These are phyloP conservation scores for Chelon labrosus DNA, from an alignment of 2,797 vertebrate species.

Conservation along the genomic window DNA sequence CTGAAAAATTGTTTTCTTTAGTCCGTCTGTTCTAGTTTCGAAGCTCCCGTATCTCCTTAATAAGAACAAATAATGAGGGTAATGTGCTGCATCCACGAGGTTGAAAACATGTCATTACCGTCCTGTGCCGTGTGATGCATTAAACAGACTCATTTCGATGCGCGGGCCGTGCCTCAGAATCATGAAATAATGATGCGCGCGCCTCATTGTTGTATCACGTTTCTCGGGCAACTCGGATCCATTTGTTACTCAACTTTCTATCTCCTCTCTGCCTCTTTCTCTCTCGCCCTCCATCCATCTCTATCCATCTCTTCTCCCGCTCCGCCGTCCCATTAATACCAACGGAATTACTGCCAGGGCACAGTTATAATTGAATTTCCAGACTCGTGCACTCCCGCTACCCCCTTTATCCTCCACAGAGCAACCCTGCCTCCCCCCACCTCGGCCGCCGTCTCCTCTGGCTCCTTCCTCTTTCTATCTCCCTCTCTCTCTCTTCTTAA, in stretches of 20 bases:
- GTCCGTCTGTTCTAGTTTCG: no score
- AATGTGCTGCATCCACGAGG: slow-evolving; percentile 16
- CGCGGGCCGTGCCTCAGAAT: slow-evolving; percentile 11
- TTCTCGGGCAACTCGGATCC: slow-evolving; percentile 28
- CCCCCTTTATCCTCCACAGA: slow-evolving; percentile 47
- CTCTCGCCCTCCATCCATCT: slow-evolving; percentile 58
- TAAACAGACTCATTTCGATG: neutral
- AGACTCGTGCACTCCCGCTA: slow-evolving; percentile 53
- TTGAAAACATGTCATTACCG: slow-evolving; percentile 22
- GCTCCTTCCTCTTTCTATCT: slow-evolving; percentile 59
- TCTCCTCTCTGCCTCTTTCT: slow-evolving; percentile 38
- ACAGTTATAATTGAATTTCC: slow-evolving; percentile 84
- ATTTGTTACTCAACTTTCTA: slow-evolving; percentile 53
- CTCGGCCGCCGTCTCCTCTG: slow-evolving; percentile 44
- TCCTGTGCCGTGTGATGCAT: slow-evolving; percentile 2
- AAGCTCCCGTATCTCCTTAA: no score
- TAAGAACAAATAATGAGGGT: slow-evolving; percentile 14
- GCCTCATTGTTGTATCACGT: slow-evolving; percentile 16
- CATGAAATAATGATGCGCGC: slow-evolving; percentile 51
- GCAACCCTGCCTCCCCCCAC: slow-evolving; percentile 4
- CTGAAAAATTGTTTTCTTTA: neutral
- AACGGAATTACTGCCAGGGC: slow-evolving; percentile 78
- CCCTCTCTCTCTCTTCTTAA: slow-evolving; percentile 64
- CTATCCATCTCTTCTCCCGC: slow-evolving; percentile 58
- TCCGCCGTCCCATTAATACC: slow-evolving; percentile 72